phyloP scores from a whole-genome alignment of 2,888 invertebrate genomes.

The Timema cristinae region DNA sequence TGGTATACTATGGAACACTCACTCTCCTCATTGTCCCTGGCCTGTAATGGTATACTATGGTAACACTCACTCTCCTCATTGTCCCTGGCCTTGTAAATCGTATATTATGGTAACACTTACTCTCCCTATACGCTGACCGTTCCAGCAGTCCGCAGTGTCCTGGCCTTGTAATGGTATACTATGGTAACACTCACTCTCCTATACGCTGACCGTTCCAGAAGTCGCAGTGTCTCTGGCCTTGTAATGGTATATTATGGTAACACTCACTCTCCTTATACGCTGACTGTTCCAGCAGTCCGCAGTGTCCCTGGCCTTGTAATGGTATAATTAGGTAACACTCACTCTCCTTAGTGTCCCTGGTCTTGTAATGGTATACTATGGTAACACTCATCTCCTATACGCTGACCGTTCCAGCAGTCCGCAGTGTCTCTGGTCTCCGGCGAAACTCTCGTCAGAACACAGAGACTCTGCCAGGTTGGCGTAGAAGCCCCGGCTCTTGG shows the following conservation, averaged over 20 bases:
- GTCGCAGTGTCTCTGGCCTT: constrained; percentile 57
- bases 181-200: constrained; percentile 64
- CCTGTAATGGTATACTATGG: no score
- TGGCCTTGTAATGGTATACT: no score
- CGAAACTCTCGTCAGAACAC: constrained; percentile 68
- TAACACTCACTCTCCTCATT: no score
- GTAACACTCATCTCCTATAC: constrained; percentile 65
- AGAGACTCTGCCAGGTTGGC: constrained; percentile 73
- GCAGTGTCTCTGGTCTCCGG: constrained; percentile 60
- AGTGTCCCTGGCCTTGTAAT: no score
- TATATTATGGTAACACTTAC: no score
- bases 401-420: constrained; percentile 78
- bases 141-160: no score
- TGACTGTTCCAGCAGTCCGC: no score
- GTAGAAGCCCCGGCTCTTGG: constrained; percentile 74
- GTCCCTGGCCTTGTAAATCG: no score
- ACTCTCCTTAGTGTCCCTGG: constrained; percentile 51
- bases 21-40: no score
- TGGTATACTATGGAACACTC: no score
- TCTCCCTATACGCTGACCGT: no score
- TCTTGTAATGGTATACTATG: background rate
- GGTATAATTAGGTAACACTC: constrained; percentile 45
- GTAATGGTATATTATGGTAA: no score
- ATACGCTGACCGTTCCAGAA: constrained; percentile 81
- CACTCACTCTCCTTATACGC: constrained; percentile 63